Percentiles rank a stretch among this genome's conserved stretches.
Evolutionary conservation across 2,113 vertebrate species (phyloP).

Genomic region (Corythaeola cristata): DNA sequence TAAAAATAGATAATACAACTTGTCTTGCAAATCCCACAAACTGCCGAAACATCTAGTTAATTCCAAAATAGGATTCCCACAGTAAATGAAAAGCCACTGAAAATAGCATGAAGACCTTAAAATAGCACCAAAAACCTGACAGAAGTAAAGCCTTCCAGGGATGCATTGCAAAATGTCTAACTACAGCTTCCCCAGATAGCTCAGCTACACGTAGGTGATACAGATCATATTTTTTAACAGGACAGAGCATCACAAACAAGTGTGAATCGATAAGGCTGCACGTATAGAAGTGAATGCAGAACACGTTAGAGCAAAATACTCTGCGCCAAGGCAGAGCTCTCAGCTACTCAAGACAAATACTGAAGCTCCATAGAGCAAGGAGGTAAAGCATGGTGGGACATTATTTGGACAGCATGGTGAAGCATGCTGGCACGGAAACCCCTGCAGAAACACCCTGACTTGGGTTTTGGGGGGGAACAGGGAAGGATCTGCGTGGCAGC

Average conservation of each 20-base stretch:
- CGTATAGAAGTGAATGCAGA: neutral
- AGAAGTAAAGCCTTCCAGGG: neutral
- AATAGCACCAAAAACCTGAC: neutral
- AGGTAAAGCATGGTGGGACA: neutral
- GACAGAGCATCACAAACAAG: neutral
- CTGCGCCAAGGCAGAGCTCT: neutral
- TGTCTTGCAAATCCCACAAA: neutral
- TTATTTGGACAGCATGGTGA: neutral
- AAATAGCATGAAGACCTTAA: conserved; percentile 9
- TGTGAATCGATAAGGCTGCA: neutral
- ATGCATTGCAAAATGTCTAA: neutral
- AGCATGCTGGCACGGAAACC: neutral
- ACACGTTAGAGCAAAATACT: neutral
- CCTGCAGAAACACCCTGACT: neutral
- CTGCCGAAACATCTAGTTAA: neutral
- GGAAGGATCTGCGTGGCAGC: neutral
- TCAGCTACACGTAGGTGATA: neutral
- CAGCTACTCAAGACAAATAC: neutral
- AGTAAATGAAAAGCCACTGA: neutral
- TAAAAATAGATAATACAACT: neutral
- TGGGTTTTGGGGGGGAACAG: neutral
- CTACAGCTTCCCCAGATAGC: neutral
- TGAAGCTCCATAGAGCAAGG: neutral
- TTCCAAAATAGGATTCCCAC: neutral
- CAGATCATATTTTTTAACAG: neutral